A percentile compares a stretch with the other conserved stretches of the same genome.
Evolutionary conservation across 2,113 vertebrate species (phyloP).

Genomic region (Mirza zaza): DNA sequence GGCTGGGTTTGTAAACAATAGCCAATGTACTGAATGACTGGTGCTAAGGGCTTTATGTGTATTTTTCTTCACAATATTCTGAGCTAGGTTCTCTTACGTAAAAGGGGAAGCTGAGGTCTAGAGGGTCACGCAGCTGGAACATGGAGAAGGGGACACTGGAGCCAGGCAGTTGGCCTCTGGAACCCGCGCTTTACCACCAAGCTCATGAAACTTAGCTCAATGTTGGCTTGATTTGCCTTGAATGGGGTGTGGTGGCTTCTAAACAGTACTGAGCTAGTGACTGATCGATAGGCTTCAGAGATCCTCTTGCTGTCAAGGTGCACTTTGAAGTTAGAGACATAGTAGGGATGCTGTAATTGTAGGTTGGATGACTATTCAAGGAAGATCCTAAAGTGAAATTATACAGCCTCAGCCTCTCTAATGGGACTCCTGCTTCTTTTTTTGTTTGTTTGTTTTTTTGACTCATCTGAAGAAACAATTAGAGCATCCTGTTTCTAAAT

Average conservation of each 20-base stretch:
- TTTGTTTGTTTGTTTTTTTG: too few relatives aligned
- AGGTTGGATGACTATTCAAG: background rate
- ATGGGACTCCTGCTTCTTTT: background rate
- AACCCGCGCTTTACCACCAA: background rate
- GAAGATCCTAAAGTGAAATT: background rate
- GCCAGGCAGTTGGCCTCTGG: background rate
- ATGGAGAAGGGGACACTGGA: background rate
- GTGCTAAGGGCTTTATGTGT: background rate
- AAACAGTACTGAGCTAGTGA: background rate
- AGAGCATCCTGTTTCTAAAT: background rate
- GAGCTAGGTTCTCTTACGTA: background rate
- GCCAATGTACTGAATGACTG: background rate
- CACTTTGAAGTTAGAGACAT: background rate
- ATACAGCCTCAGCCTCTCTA: background rate
- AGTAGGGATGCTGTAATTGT: background rate
- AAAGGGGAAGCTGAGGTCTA: background rate
- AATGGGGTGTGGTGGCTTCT: background rate
- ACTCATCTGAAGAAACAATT: too few relatives aligned
- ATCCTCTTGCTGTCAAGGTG: background rate
- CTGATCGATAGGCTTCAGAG: background rate
- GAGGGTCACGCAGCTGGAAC: background rate
- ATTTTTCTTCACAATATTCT: background rate
- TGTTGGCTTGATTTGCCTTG: background rate
- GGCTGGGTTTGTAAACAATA: background rate
- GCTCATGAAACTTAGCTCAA: background rate